Evolutionary conservation across 2,113 vertebrate genomes (phyloP), one percentile per base, ranked within the genome.

Genomic region (Leptosomus discolor): DNA sequence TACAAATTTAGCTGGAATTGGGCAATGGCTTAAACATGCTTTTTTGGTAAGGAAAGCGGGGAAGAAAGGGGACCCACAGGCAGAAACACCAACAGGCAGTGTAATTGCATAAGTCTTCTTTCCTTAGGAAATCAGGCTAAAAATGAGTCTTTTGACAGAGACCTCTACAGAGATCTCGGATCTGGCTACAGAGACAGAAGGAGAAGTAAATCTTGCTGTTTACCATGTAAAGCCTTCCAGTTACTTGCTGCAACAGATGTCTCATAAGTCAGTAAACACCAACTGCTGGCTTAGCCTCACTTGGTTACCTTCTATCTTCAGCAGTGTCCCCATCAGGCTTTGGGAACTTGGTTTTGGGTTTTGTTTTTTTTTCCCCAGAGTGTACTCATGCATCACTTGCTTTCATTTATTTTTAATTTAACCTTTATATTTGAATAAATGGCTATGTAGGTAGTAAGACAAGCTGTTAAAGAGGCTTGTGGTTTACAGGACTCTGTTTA

Each of bases 391-490:
- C 90, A 60, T 92, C 93, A 91, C 71, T 93, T 96, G 29, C 73
- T 97, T 95, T 95, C 68, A 91, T 88, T 97, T 96, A 90, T 97
- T 97, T 97, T 92, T 86, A 86, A 89, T 89, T 92, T 87, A 87
- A 92, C 51, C 12, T 86, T 94, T 89, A 64, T 78, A 68, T n/a
- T 78, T 81, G 51, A 89, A 84, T 78, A 86, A 87, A 87, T 74
- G 68, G 37, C 32, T 74, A 63, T 23, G 51, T 57, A 92, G 91
- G 41, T 93, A 90, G 75, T 37, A 83, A 74, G 76, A 84, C 45
- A 92, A 96, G 76, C 76, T 94, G 41, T 80, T 94, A 48, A 79
- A 97, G 68, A 95, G 57, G 83, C 46, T 73, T 67, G 48, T 75
- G 67, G 14, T 77, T 96, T 83, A 89, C 51, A 76, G 48, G 71